Base-by-base conservation (phyloP, 2,113 vertebrate genomes). In the Cricetomys ansorgei region DNA sequence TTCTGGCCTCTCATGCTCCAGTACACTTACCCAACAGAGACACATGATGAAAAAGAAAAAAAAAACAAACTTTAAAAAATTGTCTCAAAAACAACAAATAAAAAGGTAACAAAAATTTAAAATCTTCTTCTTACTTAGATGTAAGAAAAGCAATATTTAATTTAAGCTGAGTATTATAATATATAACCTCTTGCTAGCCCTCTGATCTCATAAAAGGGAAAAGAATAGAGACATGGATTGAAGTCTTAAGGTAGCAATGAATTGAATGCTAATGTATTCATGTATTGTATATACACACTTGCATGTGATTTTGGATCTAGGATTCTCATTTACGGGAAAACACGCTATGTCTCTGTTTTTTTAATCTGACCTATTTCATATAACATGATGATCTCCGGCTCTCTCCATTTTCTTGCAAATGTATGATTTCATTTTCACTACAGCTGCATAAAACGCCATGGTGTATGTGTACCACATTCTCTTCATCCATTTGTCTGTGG, bases 141-240 rank as follows among this genome's bases (percentile, higher is more conserved):
- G 45, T 53, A 91, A 91, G 65, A 88, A 90, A 94, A 91, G 40
- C 27, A 96, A 31, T 31, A 72, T 43, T 88, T 59, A 55, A 29
- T 88, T 95, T 93, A 94, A 95, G 87, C 11, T 48, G 40, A 8
- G 1, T 75, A 27, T 72, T 73, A 80, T 10, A 43, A 89, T 8
- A 13, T 29, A 65, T 57, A 11, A 37, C 45, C 57, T 62, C 57
- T 81, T 91, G 65, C 15, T 13, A 86, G 23, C 5, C n/a, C 29
- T 72, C 80, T 84, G 55, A 57, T 79, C 94, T 88, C 76, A 88
- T 91, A 81, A 45, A 88, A 85, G 57, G 69, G 29, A 69, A 37
- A 27, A 43, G 53, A 87, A 59, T 29, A 81, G n/a, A 85, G n/a
- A 70, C 50, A 40, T 1, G 17, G 7, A 27, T 93, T 84, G 16